These are phyloP conservation scores for Dendrocincla fuliginosa DNA, from an alignment of 2,797 vertebrate genomes.

Conservation along the genomic window DNA sequence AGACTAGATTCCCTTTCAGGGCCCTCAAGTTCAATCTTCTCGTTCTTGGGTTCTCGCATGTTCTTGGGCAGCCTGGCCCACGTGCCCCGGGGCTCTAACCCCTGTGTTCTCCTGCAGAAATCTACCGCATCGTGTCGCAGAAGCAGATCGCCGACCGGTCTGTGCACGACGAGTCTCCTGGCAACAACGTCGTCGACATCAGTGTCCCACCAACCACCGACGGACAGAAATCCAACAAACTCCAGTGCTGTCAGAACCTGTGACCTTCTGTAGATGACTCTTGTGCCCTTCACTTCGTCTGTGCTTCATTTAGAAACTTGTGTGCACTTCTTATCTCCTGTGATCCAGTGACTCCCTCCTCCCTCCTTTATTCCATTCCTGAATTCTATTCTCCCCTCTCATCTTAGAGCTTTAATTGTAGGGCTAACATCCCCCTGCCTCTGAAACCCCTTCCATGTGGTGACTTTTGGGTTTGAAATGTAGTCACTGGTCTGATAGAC, in stretches of 20 bases:
- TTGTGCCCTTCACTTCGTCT: constrained; percentile 51
- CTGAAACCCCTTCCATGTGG: constrained; percentile 29
- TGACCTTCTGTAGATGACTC: constrained; percentile 77
- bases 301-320: constrained; percentile 59
- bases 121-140: constrained; percentile 97
- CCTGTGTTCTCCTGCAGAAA: constrained; percentile 79
- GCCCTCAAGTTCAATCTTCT: not conserved
- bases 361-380: not conserved
- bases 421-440: constrained; percentile 76
- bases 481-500: constrained; percentile 51
- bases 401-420: constrained; percentile 60
- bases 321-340: constrained; percentile 67
- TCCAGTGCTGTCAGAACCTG: constrained; percentile 99
- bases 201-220: constrained; percentile 95
- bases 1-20: not conserved
- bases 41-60: not conserved
- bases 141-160: constrained; percentile 96
- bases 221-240: constrained; percentile 91
- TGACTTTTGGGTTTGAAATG: constrained; percentile 47
- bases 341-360: constrained; percentile 54
- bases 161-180: constrained; percentile 93
- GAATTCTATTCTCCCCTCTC: not conserved
- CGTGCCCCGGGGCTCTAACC: not conserved
- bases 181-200: constrained; percentile 98
- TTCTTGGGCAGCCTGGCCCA: accelerated